These are phyloP conservation scores for Xylocampa areola DNA, from an alignment of 2,888 invertebrate genomes.

Conservation along the genomic window DNA sequence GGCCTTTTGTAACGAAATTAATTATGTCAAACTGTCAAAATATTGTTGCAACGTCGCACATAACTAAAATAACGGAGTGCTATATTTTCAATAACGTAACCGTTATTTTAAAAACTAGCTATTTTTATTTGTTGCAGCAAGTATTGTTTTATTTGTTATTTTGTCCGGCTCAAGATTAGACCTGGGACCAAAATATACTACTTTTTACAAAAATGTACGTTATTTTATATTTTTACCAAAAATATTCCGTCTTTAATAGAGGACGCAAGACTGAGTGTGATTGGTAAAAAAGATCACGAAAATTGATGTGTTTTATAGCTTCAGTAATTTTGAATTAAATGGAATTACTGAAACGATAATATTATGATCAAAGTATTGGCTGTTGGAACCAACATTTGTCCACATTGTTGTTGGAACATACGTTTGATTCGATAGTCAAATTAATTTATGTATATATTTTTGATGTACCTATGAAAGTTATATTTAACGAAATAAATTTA, in stretches of 20 bases:
- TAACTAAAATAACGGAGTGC: slow-evolving; percentile 10
- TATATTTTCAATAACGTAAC: slow-evolving; percentile 5
- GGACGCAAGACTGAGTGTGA: slow-evolving; percentile 79
- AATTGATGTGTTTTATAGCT: slow-evolving; percentile 30
- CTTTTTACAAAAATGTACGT: slow-evolving; percentile 29
- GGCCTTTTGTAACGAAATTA: slow-evolving; percentile 8
- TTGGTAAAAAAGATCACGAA: slow-evolving; percentile 54
- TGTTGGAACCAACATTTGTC: slow-evolving; percentile 41
- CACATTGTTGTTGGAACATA: slow-evolving; percentile 17
- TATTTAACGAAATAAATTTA: slow-evolving; percentile 59
- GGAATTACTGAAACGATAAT: slow-evolving; percentile 33
- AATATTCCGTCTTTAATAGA: slow-evolving; percentile 73
- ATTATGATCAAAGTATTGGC: slow-evolving; percentile 33
- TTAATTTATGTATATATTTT: slow-evolving; percentile 59
- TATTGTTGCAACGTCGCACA: slow-evolving; percentile 1
- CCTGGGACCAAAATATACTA: slow-evolving; percentile 13
- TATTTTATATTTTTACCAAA: slow-evolving; percentile 50
- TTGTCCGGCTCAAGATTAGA: slow-evolving; percentile 12
- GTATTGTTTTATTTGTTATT: slow-evolving; percentile 28
- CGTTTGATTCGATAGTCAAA: slow-evolving; percentile 34
- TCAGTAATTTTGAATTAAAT: slow-evolving; percentile 33
- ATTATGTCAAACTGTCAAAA: too few species aligned
- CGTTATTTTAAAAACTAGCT: slow-evolving; percentile 15
- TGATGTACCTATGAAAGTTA: slow-evolving; percentile 51
- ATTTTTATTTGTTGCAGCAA: slow-evolving; percentile 21